These are phyloP conservation scores for Cichladusa arquata DNA, from an alignment of 2,113 vertebrate species.

Conservation along the genomic window DNA sequence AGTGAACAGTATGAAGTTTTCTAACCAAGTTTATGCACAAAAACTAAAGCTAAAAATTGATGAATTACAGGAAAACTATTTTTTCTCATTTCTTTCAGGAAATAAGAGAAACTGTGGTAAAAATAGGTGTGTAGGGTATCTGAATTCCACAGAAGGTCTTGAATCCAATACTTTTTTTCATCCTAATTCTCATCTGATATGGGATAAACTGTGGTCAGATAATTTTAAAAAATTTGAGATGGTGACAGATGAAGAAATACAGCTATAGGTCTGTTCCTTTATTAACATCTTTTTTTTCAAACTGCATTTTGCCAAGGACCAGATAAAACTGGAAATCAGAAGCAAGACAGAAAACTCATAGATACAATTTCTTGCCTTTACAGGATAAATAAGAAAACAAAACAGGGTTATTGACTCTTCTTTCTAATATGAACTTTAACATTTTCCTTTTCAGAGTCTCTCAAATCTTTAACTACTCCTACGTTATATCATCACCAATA, in stretches of 20 bases:
- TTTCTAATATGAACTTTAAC: background rate
- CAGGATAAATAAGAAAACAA: background rate
- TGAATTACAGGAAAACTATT: background rate
- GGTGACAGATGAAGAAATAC: background rate
- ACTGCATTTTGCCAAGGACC: background rate
- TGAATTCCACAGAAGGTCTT: background rate
- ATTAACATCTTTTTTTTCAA: background rate
- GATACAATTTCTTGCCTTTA: background rate
- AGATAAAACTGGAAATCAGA: slow-evolving; percentile 22
- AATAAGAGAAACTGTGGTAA: background rate
- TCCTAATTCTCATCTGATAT: slow-evolving; percentile 2
- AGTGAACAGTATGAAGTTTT: background rate
- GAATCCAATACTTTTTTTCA: background rate
- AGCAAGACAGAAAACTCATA: background rate
- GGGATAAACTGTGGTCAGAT: background rate
- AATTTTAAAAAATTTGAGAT: background rate
- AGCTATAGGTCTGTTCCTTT: background rate
- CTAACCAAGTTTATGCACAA: accelerated
- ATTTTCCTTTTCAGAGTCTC: background rate
- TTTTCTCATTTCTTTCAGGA: background rate
- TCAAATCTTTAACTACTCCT: background rate
- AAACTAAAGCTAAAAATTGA: background rate
- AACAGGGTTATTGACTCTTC: background rate
- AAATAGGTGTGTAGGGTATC: background rate
- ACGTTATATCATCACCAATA: background rate